Conservation (phyloP, 2,797 vertebrate genomes). For the Antennarius maculatus region DNA sequence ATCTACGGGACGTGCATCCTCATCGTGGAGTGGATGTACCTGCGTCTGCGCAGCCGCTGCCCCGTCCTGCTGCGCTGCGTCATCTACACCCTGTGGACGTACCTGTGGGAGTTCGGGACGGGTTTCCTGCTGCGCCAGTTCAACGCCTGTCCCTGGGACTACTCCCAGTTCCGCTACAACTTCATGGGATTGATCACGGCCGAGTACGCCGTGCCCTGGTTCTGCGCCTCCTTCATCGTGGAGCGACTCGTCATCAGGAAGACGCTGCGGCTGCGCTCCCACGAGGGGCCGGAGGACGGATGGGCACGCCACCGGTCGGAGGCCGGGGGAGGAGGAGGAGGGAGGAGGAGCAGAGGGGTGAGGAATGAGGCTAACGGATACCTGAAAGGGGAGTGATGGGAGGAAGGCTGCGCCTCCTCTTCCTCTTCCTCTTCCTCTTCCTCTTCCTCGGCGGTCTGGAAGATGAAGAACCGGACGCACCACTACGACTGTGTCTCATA, state of each 20-base stretch:
- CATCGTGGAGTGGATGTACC: slow-evolving; percentile 95
- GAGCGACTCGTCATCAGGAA: slow-evolving; percentile 95
- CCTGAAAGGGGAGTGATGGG: slow-evolving; percentile 82
- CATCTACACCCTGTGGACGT: slow-evolving; percentile 98
- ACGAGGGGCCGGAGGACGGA: slow-evolving; percentile 84
- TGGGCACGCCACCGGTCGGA: slow-evolving; percentile 52
- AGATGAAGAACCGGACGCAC: slow-evolving; percentile 6
- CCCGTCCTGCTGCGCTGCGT: slow-evolving; percentile 91
- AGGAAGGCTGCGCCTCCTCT: slow-evolving; percentile 12
- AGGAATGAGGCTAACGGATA: slow-evolving; percentile 87
- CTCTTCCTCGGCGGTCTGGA: slow-evolving; percentile 14
- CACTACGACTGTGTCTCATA: slow-evolving; percentile 38
- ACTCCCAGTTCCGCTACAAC: slow-evolving; percentile 96
- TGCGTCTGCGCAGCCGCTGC: slow-evolving; percentile 87
- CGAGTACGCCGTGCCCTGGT: slow-evolving; percentile 98
- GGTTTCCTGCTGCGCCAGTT: slow-evolving; percentile 94
- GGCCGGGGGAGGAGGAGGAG: slow-evolving; percentile 38
- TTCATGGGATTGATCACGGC: slow-evolving; percentile 98
- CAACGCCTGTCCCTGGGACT: slow-evolving; percentile 97
- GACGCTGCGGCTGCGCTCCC: slow-evolving; percentile 91
- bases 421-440: slow-evolving; percentile 32
- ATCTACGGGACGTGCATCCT: slow-evolving; percentile 99
- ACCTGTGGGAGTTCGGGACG: slow-evolving; percentile 97
- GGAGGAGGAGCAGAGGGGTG: slow-evolving; percentile 52
- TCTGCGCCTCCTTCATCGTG: slow-evolving; percentile 93